Evolutionary conservation across 2,113 vertebrate species (phyloP).

Genomic region (Eublepharis macularius): DNA sequence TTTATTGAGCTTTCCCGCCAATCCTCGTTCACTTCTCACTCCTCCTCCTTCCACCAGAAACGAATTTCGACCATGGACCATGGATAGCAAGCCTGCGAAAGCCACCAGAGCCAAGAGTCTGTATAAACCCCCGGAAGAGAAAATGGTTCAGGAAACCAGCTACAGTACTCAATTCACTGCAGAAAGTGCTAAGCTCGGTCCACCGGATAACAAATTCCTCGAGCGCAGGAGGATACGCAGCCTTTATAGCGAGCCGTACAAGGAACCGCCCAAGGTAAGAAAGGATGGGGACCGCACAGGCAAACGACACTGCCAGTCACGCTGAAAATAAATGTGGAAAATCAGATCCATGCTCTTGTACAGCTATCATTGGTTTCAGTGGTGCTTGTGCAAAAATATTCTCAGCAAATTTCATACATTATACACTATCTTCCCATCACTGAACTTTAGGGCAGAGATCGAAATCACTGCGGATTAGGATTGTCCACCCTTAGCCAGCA

Average conservation of each 20-base stretch:
- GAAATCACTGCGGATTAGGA: too few relatives aligned
- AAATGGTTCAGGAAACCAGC: constrained; percentile 89
- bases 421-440: too few relatives aligned
- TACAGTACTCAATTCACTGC: constrained; percentile 92
- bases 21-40: constrained; percentile 31
- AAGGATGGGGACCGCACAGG: not conserved
- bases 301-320: too few relatives aligned
- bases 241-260: constrained; percentile 91
- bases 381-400: not conserved
- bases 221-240: constrained; percentile 95
- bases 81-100: constrained; percentile 88
- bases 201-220: constrained; percentile 83
- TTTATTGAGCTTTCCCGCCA: not conserved
- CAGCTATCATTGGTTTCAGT: not conserved
- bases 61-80: constrained; percentile 93
- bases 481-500: too few relatives aligned
- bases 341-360: too few relatives aligned
- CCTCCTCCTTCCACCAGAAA: constrained; percentile 75
- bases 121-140: constrained; percentile 89
- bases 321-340: not conserved
- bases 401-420: not conserved
- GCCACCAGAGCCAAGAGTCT: constrained; percentile 88
- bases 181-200: constrained; percentile 78
- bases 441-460: too few relatives aligned
- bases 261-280: constrained; percentile 88